These are phyloP conservation scores for Adelosebastes latens DNA, from an alignment of 2,797 vertebrate species.

Conservation along the genomic window DNA sequence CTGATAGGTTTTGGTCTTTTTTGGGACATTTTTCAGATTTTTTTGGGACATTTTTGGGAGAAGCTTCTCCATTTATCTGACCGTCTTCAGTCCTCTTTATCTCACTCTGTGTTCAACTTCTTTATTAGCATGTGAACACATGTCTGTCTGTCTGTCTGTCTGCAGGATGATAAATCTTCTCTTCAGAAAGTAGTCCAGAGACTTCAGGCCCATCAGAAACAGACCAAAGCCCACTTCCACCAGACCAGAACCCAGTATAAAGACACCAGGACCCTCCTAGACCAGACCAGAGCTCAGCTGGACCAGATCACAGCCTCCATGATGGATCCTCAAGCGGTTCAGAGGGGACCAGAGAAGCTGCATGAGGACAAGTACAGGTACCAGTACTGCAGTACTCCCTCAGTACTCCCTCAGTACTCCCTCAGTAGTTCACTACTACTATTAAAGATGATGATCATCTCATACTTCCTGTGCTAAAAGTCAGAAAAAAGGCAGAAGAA, in stretches of 20 bases:
- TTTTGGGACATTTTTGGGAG: too few species aligned
- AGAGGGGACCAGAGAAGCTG: constrained; percentile 77
- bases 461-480: too few species aligned
- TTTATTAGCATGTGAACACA: too few species aligned
- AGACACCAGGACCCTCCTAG: constrained; percentile 47
- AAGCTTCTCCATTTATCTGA: background rate
- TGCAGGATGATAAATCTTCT: constrained; percentile 79
- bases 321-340: constrained; percentile 80
- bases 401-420: too few species aligned
- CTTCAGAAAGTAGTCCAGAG: background rate
- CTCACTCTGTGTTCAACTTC: too few species aligned
- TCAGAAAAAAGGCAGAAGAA: too few species aligned
- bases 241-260: background rate
- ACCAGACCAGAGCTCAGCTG: constrained; percentile 12
- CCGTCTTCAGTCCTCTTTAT: background rate
- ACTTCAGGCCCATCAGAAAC: constrained; percentile 8
- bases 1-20: too few species aligned
- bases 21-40: too few species aligned
- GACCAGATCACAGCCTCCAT: constrained; percentile 70
- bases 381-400: constrained; percentile 53
- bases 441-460: too few species aligned
- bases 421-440: too few species aligned
- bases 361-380: constrained; percentile 74
- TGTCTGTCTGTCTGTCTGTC: background rate
- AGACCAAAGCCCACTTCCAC: background rate